phyloP scores from a whole-genome alignment of 2,113 vertebrate species.

The Telmatochromis brichardi region DNA sequence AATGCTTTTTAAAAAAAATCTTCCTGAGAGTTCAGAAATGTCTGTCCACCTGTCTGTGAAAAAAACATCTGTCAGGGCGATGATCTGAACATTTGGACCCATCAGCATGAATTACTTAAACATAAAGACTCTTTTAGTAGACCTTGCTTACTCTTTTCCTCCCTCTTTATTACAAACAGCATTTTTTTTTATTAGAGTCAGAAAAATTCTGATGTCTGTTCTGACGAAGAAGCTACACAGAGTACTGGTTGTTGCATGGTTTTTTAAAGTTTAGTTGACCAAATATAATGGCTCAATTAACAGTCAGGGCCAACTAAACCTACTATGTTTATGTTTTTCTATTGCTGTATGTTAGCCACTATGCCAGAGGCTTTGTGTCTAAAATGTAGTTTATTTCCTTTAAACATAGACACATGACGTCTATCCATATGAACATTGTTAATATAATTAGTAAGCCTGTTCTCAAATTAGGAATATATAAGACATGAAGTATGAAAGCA shows the following conservation, averaged over 20 bases:
- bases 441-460: not conserved
- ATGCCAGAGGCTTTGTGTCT: not conserved
- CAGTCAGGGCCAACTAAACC: not conserved
- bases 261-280: not conserved
- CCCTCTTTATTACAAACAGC: not conserved
- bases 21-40: not conserved
- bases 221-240: not conserved
- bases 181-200: not conserved
- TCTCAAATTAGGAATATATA: not conserved
- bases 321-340: not conserved
- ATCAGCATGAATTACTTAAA: not conserved
- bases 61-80: not conserved
- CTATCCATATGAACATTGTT: not conserved
- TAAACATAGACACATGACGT: not conserved
- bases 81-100: not conserved
- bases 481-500: not conserved
- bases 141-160: not conserved
- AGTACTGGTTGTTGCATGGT: not conserved
- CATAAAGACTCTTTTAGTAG: not conserved
- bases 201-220: not conserved
- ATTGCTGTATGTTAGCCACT: not conserved
- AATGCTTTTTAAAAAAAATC: rapidly evolving
- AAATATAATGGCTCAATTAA: not conserved
- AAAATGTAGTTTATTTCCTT: not conserved
- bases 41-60: not conserved